These are phyloP conservation scores for Apis laboriosa DNA, from an alignment of 1,140 invertebrate species.

Conservation along the genomic window DNA sequence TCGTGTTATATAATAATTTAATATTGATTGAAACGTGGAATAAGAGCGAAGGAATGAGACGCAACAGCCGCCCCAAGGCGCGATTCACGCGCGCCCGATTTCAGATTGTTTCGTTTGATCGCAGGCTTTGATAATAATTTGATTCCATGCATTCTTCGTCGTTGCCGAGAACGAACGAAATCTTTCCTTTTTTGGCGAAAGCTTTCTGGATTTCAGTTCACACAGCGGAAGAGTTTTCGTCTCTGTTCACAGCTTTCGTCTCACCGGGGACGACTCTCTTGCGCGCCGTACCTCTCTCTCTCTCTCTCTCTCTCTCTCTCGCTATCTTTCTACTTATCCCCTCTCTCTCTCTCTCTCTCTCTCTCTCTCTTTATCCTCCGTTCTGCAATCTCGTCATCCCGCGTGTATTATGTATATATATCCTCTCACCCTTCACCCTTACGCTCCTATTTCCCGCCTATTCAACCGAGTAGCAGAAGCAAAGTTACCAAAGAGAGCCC, in stretches of 20 bases:
- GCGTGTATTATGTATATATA: slow-evolving; percentile 40
- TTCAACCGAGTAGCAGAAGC: slow-evolving; percentile 48
- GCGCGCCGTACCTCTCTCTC: slow-evolving; percentile 38
- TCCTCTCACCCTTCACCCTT: slow-evolving; percentile 24
- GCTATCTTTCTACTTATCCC: neutral
- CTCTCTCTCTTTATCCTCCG: slow-evolving; percentile 56
- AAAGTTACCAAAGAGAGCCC: slow-evolving; percentile 25
- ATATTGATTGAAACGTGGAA: slow-evolving; percentile 31
- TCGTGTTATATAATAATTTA: slow-evolving; percentile 34
- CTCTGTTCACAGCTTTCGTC: slow-evolving; percentile 60
- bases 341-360: neutral
- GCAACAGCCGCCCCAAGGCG: slow-evolving; percentile 32
- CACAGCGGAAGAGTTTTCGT: slow-evolving; percentile 38
- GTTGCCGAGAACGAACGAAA: slow-evolving; percentile 57
- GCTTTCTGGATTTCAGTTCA: slow-evolving; percentile 64
- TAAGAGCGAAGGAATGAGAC: slow-evolving; percentile 23
- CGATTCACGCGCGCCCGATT: neutral
- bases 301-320: slow-evolving; percentile 52
- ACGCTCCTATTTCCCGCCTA: slow-evolving; percentile 41
- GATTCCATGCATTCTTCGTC: slow-evolving; percentile 60
- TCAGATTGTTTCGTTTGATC: slow-evolving; percentile 58
- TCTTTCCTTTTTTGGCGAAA: slow-evolving; percentile 59
- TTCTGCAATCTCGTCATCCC: slow-evolving; percentile 46
- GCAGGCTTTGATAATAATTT: slow-evolving; percentile 54
- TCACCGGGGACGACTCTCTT: slow-evolving; percentile 55